Base-by-base conservation (phyloP, 1,140 invertebrate genomes). In the Drosophila aff. region DNA sequence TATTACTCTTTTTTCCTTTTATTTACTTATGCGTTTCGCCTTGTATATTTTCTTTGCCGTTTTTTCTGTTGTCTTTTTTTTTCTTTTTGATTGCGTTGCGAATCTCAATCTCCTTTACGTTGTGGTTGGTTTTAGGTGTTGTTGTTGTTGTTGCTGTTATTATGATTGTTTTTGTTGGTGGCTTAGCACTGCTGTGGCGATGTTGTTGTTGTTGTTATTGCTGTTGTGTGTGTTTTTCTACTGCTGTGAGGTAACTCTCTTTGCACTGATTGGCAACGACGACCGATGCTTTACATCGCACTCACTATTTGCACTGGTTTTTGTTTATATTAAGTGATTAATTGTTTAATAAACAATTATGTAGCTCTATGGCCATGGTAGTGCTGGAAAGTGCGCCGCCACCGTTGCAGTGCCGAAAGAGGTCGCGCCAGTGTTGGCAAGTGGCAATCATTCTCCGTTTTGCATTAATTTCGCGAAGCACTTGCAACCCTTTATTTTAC, bases 271-370 rank as follows among this genome's bases (percentile, higher is more conserved):
- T 46, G 16, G 21, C 53, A 26, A 53, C 53, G 36, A 26, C 36
- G 5, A 38, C 9, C 2, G 53, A 21, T 23, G 15, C 21, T 52
- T 52, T 18, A 52, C 59, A 77, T 64, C 52, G 68, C 61, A 76
- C 71, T 65, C 52, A 81, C 67, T 62, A 66, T 71, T 67, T 74
- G 74, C 74, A 85, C 82, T 75, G 21, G 43, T 71, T 79, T 75
- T 82, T 86, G 82, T 86, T 86, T 86, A 87, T 87, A 87, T 87
- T 83, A 73, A 73, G 83, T 87, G 84, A 86, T 86, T 87, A 89
- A 87, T 87, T 86, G 83, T 86, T 86, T 87, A 89, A 83, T 80
- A 83, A 89, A 83, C 84, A 87, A 87, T 86, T 86, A 86, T 87
- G 66, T 80, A 83, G 81, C 72, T 71, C 62, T 55, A 40, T 55